These are phyloP conservation scores for Carterocephalus palaemon DNA, from an alignment of 2,888 invertebrate genomes.

Conservation along the genomic window DNA sequence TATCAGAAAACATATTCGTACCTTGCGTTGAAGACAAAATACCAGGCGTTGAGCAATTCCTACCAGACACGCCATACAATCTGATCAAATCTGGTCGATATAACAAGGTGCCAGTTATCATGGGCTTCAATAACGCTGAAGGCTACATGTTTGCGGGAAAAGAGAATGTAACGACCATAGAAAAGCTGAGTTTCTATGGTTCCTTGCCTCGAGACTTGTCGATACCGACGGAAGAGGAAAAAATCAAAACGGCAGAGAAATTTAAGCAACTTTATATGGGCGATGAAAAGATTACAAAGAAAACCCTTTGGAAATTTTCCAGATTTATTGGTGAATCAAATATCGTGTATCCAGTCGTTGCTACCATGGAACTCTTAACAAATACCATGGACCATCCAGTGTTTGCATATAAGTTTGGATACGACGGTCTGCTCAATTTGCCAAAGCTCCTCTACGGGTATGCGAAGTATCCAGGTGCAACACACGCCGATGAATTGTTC, in stretches of 20 bases:
- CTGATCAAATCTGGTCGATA: constrained; percentile 48
- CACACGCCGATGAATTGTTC: constrained; percentile 70
- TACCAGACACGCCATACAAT: constrained; percentile 56
- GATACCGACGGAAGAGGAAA: constrained; percentile 47
- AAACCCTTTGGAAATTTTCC: constrained; percentile 50
- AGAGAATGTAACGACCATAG: constrained; percentile 60
- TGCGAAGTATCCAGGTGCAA: constrained; percentile 52
- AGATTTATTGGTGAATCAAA: constrained; percentile 59
- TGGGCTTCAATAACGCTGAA: constrained; percentile 63
- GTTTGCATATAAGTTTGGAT: constrained; percentile 55
- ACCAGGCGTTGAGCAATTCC: constrained; percentile 43
- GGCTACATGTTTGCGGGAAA: constrained; percentile 64
- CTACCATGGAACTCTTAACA: constrained; percentile 49
- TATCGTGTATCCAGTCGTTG: constrained; percentile 54
- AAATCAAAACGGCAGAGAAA: constrained; percentile 39
- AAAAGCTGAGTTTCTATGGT: constrained; percentile 47
- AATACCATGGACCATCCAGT: constrained; percentile 45
- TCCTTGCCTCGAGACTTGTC: constrained; percentile 58
- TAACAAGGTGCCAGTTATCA: constrained; percentile 58
- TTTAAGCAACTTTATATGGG: constrained; percentile 62
- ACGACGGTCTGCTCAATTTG: constrained; percentile 61
- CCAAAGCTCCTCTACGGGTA: constrained; percentile 52
- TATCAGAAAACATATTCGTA: constrained; percentile 66
- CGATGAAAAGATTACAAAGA: constrained; percentile 57
- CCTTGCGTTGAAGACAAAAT: constrained; percentile 59